Evolutionary conservation across 2,113 vertebrate species (phyloP).

Genomic region (Cololabis saira): DNA sequence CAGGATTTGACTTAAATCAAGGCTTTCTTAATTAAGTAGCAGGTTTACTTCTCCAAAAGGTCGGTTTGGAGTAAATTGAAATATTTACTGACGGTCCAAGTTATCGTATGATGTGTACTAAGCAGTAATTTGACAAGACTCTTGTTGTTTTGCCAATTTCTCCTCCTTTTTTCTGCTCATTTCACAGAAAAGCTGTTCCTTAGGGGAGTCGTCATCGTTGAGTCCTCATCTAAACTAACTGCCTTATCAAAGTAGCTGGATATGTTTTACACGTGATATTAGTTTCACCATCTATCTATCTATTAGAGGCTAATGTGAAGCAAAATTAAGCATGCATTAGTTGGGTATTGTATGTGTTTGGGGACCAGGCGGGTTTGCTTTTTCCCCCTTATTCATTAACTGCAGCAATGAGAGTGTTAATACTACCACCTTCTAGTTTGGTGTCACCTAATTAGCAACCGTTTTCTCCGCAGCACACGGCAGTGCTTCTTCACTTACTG

Average conservation of each 20-base stretch:
- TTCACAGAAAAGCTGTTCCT: too few relatives aligned
- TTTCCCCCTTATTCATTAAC: constrained; percentile 14
- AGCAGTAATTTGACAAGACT: constrained; percentile 21
- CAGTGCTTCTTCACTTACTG: not conserved
- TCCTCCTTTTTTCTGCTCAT: too few relatives aligned
- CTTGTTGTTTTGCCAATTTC: constrained; percentile 27
- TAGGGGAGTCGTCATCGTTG: too few relatives aligned
- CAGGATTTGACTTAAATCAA: not conserved
- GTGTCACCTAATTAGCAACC: constrained; percentile 17
- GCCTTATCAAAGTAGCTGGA: too few relatives aligned
- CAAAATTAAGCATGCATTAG: constrained; percentile 6
- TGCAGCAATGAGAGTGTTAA: not conserved
- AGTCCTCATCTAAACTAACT: too few relatives aligned
- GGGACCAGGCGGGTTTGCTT: not conserved
- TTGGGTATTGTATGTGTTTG: constrained; percentile 5
- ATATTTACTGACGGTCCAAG: constrained; percentile 7
- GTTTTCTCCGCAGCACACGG: not conserved
- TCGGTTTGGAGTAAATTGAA: constrained; percentile 22
- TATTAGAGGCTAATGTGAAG: constrained; percentile 7
- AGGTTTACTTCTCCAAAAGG: constrained; percentile 22
- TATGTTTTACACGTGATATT: not conserved
- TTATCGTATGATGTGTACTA: constrained; percentile 11
- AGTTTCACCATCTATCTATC: constrained; percentile 1
- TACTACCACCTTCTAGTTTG: constrained; percentile 17
- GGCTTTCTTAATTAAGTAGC: constrained; percentile 1